Base-by-base conservation (phyloP, 2,113 vertebrate genomes). In the Siniperca chuatsi region DNA sequence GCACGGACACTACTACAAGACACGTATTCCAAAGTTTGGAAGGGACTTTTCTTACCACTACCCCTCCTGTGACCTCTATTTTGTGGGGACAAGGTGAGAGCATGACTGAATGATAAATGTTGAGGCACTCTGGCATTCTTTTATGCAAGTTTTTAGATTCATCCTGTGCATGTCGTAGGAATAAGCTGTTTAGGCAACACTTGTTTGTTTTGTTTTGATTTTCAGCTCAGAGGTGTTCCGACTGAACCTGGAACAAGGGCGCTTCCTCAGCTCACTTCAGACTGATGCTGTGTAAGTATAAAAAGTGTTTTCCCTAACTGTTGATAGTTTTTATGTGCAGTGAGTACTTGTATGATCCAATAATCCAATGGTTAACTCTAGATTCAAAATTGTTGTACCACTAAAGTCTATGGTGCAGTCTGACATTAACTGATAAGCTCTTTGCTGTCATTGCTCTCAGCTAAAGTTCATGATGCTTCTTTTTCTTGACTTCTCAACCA, bases 21-120 rank as follows among this genome's bases (percentile, higher is more conserved):
- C 97, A 15, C 97, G 98, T 68, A 99, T 99, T 91, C 98, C 98
- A 11, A 99, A 98, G 91, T 99, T 98, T 78, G 98, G 98, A 77
- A 95, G 98, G 87, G 97, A 98, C 92, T 99, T 99, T 84, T 97
- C 98, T 9, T 99, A 99, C 29, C 98, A 99, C 91, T 97, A 96
- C 74, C 97, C 98, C 0, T 99, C 98, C 0, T 99, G 98, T 87
- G 98, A 99, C 91, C 93, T 99, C n/a, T 99, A 96, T 90, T 99
- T 99, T 13, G 98, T 99, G 35, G 98, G 98, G 50, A 94, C 97
- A 42, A 98, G 98, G 98, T 99, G 95, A 92, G 86, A 29, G 13
- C 13, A 2, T 8, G 10, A 8, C 6, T 3, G 10, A 54, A 25
- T 9, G 0, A 25, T 5, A 50, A 9, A 35, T 23, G 48, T 44